phyloP scores from a whole-genome alignment of 2,888 invertebrate genomes.

The Papilio gigon region DNA sequence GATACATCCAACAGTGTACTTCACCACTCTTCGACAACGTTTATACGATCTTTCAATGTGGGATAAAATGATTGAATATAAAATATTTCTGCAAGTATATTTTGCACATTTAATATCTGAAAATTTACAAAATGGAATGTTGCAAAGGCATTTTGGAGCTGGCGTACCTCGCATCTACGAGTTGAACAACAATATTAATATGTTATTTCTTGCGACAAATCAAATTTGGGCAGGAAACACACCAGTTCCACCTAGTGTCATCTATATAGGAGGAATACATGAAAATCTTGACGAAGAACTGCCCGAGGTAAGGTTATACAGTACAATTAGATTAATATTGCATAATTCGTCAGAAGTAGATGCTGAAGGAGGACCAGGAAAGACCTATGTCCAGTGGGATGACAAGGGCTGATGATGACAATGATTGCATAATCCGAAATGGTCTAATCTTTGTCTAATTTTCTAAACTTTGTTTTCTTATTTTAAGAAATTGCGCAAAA shows the following conservation, averaged over 20 bases:
- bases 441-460: not conserved
- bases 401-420: too few relatives aligned
- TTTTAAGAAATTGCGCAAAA: too few relatives aligned
- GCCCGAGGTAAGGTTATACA: conserved; percentile 47
- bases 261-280: conserved; percentile 58
- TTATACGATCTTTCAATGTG: conserved; percentile 48
- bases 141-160: conserved; percentile 47
- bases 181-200: conserved; percentile 50
- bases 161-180: conserved; percentile 44
- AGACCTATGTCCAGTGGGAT: too few relatives aligned
- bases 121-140: conserved; percentile 44
- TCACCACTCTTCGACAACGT: conserved; percentile 43
- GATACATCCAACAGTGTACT: conserved; percentile 49
- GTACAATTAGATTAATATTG: too few relatives aligned
- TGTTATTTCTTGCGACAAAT: conserved; percentile 56
- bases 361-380: too few relatives aligned
- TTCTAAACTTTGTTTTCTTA: too few relatives aligned
- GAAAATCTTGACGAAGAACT: conserved; percentile 49
- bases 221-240: conserved; percentile 56
- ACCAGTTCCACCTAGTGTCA: conserved; percentile 54
- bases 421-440: too few relatives aligned
- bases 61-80: conserved; percentile 50
- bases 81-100: conserved; percentile 26
- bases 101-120: conserved; percentile 18
- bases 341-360: too few relatives aligned